phyloP scores from a whole-genome alignment of 2,888 invertebrate genomes.

The Celastrina argiolus region DNA sequence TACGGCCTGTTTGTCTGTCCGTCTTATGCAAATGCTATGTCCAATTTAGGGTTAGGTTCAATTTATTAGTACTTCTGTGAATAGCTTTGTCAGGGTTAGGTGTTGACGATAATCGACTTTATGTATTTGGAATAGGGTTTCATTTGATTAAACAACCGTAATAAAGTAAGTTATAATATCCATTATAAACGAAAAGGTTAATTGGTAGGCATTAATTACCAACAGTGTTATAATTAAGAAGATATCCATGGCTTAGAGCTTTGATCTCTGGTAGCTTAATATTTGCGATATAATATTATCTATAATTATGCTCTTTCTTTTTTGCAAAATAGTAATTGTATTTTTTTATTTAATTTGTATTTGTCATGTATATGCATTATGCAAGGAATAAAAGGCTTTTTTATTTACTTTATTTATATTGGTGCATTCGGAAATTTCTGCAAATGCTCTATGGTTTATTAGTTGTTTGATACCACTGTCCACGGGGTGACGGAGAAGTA shows the following conservation, averaged over 20 bases:
- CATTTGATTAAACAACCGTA: not conserved
- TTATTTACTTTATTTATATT: no score
- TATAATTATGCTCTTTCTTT: no score
- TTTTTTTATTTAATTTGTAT: no score
- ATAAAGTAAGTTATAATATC: not conserved
- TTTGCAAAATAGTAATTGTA: no score
- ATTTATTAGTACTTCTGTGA: conserved; percentile 18
- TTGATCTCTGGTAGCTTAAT: no score
- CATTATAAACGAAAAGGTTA: conserved; percentile 1
- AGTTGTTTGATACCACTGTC: no score
- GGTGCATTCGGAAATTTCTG: no score
- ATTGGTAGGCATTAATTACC: not conserved
- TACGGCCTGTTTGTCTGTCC: conserved; percentile 20
- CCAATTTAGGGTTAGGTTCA: conserved; percentile 12
- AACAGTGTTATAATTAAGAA: not conserved
- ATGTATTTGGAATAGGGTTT: not conserved
- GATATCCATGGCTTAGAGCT: not conserved
- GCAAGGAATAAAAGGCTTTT: no score
- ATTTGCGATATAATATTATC: no score
- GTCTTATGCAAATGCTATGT: conserved; percentile 25
- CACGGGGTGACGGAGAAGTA: no score
- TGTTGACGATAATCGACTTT: not conserved
- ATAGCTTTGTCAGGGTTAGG: not conserved
- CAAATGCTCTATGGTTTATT: no score
- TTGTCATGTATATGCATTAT: no score